Conservation (phyloP, 2,888 invertebrate genomes). For the Sinhomidia bicolor region DNA sequence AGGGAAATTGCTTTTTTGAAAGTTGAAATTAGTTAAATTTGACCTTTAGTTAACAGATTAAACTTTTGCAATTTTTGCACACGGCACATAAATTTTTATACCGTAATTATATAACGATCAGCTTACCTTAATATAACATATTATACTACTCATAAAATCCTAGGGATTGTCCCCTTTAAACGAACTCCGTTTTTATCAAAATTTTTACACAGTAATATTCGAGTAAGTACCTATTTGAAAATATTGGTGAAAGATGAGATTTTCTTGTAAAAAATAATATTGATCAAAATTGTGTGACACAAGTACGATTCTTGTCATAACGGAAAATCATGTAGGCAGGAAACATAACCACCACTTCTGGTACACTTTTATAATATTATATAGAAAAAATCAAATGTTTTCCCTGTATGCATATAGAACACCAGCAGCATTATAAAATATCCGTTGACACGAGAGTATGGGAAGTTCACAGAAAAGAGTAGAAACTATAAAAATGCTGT, state of each 20-base stretch:
- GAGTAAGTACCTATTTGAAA: not conserved
- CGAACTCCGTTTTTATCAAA: not conserved
- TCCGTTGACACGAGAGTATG: conserved; percentile 41
- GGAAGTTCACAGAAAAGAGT: not conserved
- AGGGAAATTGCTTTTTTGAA: too few relatives aligned
- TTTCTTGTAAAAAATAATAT: not conserved
- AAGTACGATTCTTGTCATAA: not conserved
- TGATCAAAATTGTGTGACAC: not conserved
- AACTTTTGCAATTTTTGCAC: too few relatives aligned
- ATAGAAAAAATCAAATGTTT: conserved; percentile 21
- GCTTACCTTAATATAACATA: too few relatives aligned
- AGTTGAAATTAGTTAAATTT: too few relatives aligned
- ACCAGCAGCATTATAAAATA: conserved; percentile 39
- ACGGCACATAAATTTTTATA: too few relatives aligned
- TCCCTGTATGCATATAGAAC: too few relatives aligned
- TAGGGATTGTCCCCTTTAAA: conserved; percentile 30
- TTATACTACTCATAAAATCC: too few relatives aligned
- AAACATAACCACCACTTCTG: not conserved
- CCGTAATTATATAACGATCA: too few relatives aligned
- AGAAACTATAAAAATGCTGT: conserved; percentile 23
- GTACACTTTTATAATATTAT: not conserved
- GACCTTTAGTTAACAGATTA: too few relatives aligned
- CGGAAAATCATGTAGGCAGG: conserved; percentile 44
- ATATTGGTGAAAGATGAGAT: not conserved
- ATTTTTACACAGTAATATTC: too few relatives aligned